phyloP scores from a whole-genome alignment of 23 tunicate species.

The Aplidium turbinatum region DNA sequence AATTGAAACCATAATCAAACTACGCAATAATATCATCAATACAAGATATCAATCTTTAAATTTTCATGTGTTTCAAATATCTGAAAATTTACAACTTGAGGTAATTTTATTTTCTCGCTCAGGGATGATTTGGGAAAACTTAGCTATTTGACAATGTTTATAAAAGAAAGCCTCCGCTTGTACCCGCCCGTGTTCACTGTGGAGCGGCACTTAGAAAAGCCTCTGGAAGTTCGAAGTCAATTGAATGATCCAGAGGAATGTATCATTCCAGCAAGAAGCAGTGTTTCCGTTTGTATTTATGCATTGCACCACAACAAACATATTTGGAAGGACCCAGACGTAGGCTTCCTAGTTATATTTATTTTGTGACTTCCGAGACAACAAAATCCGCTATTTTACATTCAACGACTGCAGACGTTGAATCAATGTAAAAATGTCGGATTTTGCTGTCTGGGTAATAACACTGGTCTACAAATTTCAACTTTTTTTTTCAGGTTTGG shows the following conservation, averaged over 20 bases:
- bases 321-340: constrained; percentile 51
- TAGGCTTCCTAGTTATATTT: background rate
- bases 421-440: no score
- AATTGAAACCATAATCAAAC: no score
- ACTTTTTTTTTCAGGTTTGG: no score
- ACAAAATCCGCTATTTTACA: no score
- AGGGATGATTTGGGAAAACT: constrained; percentile 60
- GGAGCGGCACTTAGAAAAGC: constrained; percentile 25
- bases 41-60: no score
- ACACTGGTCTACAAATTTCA: no score
- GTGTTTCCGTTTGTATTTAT: constrained; percentile 6
- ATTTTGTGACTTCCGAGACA: no score
- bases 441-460: no score
- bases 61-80: no score
- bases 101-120: background rate
- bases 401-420: no score
- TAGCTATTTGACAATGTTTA: constrained; percentile 55
- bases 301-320: constrained; percentile 30
- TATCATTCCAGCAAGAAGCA: constrained; percentile 15
- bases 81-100: no score
- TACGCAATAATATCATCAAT: no score
- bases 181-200: constrained; percentile 58
- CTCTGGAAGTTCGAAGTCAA: constrained; percentile 19
- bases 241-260: constrained; percentile 9
- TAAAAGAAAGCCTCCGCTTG: constrained; percentile 75